These are phyloP conservation scores for Enteromius viviparus DNA, from an alignment of 2,797 vertebrate genomes.

Conservation along the genomic window DNA sequence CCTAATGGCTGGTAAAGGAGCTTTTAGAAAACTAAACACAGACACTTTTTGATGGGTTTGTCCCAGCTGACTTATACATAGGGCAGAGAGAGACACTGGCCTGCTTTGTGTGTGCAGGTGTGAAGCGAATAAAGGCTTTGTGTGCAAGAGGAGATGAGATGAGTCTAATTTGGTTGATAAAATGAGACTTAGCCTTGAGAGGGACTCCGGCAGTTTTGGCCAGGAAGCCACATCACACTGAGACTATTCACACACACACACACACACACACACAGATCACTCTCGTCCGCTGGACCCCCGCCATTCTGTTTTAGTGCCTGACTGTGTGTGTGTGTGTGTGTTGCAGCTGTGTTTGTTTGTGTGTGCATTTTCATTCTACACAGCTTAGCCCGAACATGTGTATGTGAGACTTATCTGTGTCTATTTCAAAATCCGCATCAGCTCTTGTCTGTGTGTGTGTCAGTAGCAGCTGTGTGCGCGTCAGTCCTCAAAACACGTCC, in stretches of 20 bases:
- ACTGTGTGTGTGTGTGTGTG: conserved; percentile 58
- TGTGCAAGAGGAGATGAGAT: conserved; percentile 39
- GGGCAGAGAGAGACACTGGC: conserved; percentile 32
- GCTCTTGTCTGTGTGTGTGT: conserved; percentile 66
- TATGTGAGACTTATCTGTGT: conserved; percentile 47
- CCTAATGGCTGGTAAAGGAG: conserved; percentile 12
- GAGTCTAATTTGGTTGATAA: conserved; percentile 60
- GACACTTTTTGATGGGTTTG: conserved; percentile 22
- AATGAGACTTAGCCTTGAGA: conserved; percentile 58
- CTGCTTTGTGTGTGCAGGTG: conserved; percentile 56
- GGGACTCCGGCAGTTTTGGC: conserved; percentile 39
- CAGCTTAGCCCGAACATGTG: conserved; percentile 37
- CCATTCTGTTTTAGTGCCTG: conserved; percentile 50
- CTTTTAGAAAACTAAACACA: conserved; percentile 16
- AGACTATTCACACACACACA: conserved; percentile 55
- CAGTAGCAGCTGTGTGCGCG: conserved; percentile 74
- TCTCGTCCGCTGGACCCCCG: conserved; percentile 49
- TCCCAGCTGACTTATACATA: conserved; percentile 40
- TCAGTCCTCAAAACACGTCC: conserved; percentile 78
- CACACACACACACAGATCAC: not conserved
- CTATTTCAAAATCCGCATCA: conserved; percentile 44
- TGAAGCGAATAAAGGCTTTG: conserved; percentile 57
- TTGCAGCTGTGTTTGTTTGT: conserved; percentile 50
- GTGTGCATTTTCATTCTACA: conserved; percentile 23
- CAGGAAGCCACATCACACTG: conserved; percentile 57